Evolutionary conservation across 2,888 invertebrate species (phyloP), one percentile per base, ranked within the genome.

Genomic region (Mythimna impura): DNA sequence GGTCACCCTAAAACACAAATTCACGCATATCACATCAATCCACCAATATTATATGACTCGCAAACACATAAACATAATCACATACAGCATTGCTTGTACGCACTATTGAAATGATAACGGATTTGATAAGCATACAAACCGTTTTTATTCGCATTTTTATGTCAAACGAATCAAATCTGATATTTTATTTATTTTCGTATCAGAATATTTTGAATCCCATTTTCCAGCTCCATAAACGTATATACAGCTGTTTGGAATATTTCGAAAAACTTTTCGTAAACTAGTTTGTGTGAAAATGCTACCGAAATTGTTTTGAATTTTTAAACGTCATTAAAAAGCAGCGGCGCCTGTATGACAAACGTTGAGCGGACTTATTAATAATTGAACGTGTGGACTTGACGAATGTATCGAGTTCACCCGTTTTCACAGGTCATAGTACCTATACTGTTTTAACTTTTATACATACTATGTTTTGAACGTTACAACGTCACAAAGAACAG

Each of bases 121-220:
- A 57, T 73, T 82, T 60, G 65, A 66, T 78, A 73, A 66, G 63
- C 68, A 40, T 25, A 34, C 52, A 69, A 69, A 66, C 17, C 67
- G 47, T 30, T 64, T 80, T 69, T 52, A 47, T 52, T 22, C 14
- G 64, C 17, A 25, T 73, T 78, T 81, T 70, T 69, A 74, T 66
- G 36, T 60, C 52, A 63, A 70, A 47, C 79, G 55, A 78, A 70
- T 78, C 66, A 66, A 58, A 78, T 82, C 63, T 61, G 73, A 78
- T 80, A 73, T 82, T 78, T 70, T 73, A 82, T 78, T 69, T 60
- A 78, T 78, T 69, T 80, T 77, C 55, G n/a, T 67, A 78, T 78
- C 57, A 36, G 63, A 66, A 74, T 74, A 66, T 79, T 78, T 78
- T 22, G 22, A 62, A 62, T 57, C 55, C 36, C 57, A 57, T 57